phyloP scores from a whole-genome alignment of 2,888 invertebrate genomes.

The Caenorhabditis parvicauda region DNA sequence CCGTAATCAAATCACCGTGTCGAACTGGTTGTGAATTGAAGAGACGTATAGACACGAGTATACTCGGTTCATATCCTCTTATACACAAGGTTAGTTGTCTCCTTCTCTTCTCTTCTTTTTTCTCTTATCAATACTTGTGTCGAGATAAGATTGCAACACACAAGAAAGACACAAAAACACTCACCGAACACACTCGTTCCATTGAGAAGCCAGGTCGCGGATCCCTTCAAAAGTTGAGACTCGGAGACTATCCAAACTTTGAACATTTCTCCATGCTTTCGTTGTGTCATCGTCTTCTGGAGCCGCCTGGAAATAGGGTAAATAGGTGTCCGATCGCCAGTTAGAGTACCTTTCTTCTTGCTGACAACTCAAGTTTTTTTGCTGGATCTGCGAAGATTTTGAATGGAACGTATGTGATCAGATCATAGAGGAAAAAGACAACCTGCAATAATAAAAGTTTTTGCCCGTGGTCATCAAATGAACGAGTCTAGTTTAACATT shows the following conservation, averaged over 20 bases:
- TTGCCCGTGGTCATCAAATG: no score
- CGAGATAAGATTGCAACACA: no score
- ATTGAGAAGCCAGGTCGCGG: slow-evolving; percentile 65
- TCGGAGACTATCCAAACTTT: slow-evolving; percentile 47
- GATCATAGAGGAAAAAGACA: slow-evolving; percentile 58
- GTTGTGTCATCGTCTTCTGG: slow-evolving; percentile 45
- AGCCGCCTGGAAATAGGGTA: slow-evolving; percentile 31
- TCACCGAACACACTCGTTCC: slow-evolving; percentile 62
- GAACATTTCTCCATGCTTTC: slow-evolving; percentile 57
- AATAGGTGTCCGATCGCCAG: not conserved
- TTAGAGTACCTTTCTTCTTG: slow-evolving; percentile 43
- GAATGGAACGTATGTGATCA: slow-evolving; percentile 56
- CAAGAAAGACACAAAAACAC: slow-evolving; percentile 14
- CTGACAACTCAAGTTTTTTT: slow-evolving; percentile 48
- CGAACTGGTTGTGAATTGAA: no score
- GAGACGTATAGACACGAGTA: no score
- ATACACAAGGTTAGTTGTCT: no score
- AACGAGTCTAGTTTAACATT: no score
- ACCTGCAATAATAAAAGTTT: slow-evolving; percentile 30
- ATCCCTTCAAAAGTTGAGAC: slow-evolving; percentile 63
- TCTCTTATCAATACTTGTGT: no score
- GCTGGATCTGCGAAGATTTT: slow-evolving; percentile 60
- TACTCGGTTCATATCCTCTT: no score
- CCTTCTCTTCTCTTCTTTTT: no score
- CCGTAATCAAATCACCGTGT: no score